Base-by-base conservation (phyloP, 92 coral and sea anemone genomes). In the Porites divaricata region DNA sequence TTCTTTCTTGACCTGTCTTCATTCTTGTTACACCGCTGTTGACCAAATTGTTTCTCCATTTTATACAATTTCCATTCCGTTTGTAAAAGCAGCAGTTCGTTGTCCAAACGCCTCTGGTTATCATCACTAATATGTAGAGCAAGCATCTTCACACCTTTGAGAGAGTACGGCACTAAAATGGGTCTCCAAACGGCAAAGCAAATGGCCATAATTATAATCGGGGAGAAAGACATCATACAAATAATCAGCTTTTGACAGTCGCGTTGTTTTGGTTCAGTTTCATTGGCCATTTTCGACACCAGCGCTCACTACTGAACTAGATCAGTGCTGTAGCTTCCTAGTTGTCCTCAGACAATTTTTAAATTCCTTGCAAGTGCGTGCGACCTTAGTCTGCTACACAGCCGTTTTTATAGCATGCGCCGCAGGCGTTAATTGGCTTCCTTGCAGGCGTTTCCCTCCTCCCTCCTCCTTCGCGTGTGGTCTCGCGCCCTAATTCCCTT, bases 21-120 rank as follows among this genome's bases (percentile, higher is more conserved):
- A 45, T 83, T 83, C n/a, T 67, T 54, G 62, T 79, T 26, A 57
- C 89, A 89, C n/a, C 71, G 50, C 24, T 89, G 45, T 17, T 89
- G 72, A 71, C 68, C 87, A 52, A 61, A 89, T 14, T 67, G 79
- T 24, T 21, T 64, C 49, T 85, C 85, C n/a, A 79, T 28, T 58
- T 85, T 50, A 51, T 72, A 76, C 12, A 78, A 67, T 11, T 63
- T 24, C 92, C 92, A 85, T 20, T 79, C 82, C 15, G 49, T 52
- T 6, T 85, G 22, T 9, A 68, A 77, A 28, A 48, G 58, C 17
- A 85, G 23, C 1, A 13, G 23, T 2, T 52, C 13, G 50, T 85
- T 79, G 2, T 35, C 67, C 24, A 58, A 14, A 11, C 50, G 49
- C 59, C 92, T 85, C 48, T 79, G 72, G 1, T 41, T 8, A 41